Percentiles rank a stretch among this genome's conserved stretches.
phyloP scores from a whole-genome alignment of 1,140 invertebrate genomes.

The Drosophila arizonae region DNA sequence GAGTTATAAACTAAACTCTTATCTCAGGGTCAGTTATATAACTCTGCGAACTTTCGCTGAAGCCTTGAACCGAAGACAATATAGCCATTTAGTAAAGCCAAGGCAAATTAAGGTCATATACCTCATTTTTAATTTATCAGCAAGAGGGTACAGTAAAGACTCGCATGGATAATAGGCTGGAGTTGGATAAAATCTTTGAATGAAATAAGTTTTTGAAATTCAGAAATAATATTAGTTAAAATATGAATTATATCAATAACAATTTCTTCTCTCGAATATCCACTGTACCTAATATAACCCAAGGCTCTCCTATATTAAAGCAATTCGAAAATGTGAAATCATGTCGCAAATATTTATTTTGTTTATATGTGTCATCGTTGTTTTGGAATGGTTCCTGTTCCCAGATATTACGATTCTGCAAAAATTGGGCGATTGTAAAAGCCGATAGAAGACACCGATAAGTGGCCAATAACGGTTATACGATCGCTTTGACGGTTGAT shows the following conservation, averaged over 20 bases:
- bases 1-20: background rate
- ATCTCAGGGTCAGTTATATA: background rate
- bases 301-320: conserved; percentile 2
- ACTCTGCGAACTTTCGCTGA: background rate
- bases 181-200: no score
- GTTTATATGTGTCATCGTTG: conserved; percentile 49
- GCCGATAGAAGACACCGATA: conserved; percentile 42
- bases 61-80: conserved; percentile 10
- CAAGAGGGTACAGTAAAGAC: background rate
- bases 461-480: conserved; percentile 23
- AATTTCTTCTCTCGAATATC: no score
- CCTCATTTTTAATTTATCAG: no score
- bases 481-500: conserved; percentile 11
- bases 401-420: conserved; percentile 45
- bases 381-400: conserved; percentile 28
- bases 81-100: background rate
- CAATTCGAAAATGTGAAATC: conserved; percentile 30
- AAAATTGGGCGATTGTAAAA: conserved; percentile 53
- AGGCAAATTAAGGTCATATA: background rate
- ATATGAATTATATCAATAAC: no score
- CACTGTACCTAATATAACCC: background rate
- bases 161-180: no score
- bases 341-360: conserved; percentile 16
- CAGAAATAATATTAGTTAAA: no score
- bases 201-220: no score